A percentile compares a stretch with the other conserved stretches of the same genome.
These are phyloP conservation scores for Marmota monax DNA, from an alignment of 2,113 vertebrate genomes.

Conservation along the genomic window DNA sequence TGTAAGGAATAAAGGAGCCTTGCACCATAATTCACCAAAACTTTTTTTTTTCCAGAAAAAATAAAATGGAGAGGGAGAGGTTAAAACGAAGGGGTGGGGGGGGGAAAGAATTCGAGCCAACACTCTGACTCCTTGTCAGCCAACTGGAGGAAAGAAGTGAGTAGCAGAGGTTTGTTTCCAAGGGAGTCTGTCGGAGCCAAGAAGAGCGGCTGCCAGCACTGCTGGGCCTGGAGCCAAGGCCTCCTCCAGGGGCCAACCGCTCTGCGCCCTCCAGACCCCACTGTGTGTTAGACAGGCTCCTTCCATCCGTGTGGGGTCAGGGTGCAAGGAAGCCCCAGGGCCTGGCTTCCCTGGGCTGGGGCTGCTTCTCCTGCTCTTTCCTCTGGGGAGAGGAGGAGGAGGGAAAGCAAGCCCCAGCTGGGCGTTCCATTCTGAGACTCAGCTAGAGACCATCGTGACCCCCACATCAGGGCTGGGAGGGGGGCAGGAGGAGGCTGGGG, in stretches of 20 bases:
- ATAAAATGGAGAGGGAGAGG: background rate
- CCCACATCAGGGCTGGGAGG: no score
- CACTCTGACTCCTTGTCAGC: conserved; percentile 20
- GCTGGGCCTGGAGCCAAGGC: conserved; percentile 2
- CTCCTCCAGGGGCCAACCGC: background rate
- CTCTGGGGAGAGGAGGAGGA: background rate
- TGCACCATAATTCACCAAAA: background rate
- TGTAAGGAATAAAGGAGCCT: background rate
- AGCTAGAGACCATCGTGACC: background rate
- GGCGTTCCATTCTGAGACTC: background rate
- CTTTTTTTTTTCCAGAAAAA: background rate
- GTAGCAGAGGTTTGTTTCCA: conserved; percentile 68
- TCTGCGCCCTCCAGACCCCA: background rate
- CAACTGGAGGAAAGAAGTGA: conserved; percentile 35
- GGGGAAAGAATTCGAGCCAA: conserved; percentile 45
- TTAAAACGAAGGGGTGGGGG: conserved; percentile 30
- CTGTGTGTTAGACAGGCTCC: background rate
- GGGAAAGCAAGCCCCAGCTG: background rate
- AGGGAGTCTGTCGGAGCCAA: conserved; percentile 52
- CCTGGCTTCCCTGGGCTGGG: background rate
- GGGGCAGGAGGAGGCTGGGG: no score
- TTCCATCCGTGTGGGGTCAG: background rate
- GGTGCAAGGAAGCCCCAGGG: background rate
- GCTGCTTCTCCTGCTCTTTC: background rate
- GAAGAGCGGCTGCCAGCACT: background rate